These are phyloP conservation scores for Dendrophyllia cribrosa DNA, from an alignment of 64 coral and sea anemone species.

Conservation along the genomic window DNA sequence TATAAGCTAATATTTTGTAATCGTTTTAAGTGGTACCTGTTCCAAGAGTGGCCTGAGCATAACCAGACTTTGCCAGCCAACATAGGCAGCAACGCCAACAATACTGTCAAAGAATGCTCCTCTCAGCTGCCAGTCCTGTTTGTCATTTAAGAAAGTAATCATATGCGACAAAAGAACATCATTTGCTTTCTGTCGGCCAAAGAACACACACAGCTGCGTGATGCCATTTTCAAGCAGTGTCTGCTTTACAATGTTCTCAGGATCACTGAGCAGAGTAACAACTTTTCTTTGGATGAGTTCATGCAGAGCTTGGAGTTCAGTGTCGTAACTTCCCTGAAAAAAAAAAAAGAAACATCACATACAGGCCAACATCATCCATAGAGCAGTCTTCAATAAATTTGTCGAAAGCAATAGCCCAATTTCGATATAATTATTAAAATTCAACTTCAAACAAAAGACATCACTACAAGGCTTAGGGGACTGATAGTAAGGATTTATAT, in stretches of 20 bases:
- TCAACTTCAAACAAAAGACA: too few relatives aligned
- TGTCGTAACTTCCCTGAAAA: conserved; percentile 75
- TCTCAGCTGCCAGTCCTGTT: conserved; percentile 94
- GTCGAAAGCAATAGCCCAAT: too few relatives aligned
- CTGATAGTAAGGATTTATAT: too few relatives aligned
- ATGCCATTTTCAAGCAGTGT: conserved; percentile 97
- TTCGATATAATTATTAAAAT: too few relatives aligned
- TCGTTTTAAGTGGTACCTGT: conserved; percentile 57
- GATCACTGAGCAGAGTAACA: conserved; percentile 85
- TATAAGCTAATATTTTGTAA: too few relatives aligned
- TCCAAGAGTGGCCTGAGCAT: conserved; percentile 93
- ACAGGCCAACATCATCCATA: too few relatives aligned
- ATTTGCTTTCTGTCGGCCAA: conserved; percentile 98
- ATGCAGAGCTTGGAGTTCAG: conserved; percentile 75
- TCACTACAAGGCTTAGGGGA: too few relatives aligned
- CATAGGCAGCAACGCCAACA: conserved; percentile 95
- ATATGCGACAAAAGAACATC: conserved; percentile 94
- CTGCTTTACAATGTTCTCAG: conserved; percentile 96
- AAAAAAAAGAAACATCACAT: neutral
- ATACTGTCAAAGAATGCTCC: conserved; percentile 98
- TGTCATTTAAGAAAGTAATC: conserved; percentile 98
- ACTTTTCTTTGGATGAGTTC: conserved; percentile 84
- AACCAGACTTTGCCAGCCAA: conserved; percentile 96
- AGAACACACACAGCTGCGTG: conserved; percentile 96
- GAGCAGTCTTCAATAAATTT: too few relatives aligned